Conservation (phyloP, 2,113 vertebrate species). For the Alligator sinensis region DNA sequence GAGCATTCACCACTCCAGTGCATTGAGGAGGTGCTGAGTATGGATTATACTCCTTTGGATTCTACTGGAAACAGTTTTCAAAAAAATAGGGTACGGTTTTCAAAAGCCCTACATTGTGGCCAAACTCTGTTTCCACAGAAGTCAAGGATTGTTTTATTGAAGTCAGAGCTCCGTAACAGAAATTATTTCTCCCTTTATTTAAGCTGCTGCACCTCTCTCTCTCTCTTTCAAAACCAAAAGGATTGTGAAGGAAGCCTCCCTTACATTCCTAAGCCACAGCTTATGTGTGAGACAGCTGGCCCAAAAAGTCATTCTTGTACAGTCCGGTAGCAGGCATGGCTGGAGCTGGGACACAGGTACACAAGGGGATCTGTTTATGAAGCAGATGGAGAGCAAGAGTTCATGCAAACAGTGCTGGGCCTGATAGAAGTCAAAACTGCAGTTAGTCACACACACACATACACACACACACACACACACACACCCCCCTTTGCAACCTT, state of each 20-base stretch:
- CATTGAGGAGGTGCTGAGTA: neutral
- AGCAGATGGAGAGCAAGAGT: neutral
- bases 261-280: neutral
- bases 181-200: rapidly evolving
- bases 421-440: neutral
- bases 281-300: rapidly evolving
- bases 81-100: neutral
- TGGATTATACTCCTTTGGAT: neutral
- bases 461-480: neutral
- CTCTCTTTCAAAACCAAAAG: neutral
- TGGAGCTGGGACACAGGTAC: too few relatives aligned
- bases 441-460: neutral
- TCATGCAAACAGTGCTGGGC: neutral
- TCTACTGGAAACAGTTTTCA: neutral
- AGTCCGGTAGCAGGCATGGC: neutral
- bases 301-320: too few relatives aligned
- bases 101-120: neutral
- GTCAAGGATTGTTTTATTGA: neutral
- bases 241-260: neutral
- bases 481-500: too few relatives aligned
- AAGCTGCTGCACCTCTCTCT: neutral
- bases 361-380: too few relatives aligned
- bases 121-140: neutral
- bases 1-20: neutral
- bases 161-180: neutral